These are phyloP conservation scores for Luehdorfia chinensis DNA, from an alignment of 1,140 invertebrate genomes.

Conservation along the genomic window DNA sequence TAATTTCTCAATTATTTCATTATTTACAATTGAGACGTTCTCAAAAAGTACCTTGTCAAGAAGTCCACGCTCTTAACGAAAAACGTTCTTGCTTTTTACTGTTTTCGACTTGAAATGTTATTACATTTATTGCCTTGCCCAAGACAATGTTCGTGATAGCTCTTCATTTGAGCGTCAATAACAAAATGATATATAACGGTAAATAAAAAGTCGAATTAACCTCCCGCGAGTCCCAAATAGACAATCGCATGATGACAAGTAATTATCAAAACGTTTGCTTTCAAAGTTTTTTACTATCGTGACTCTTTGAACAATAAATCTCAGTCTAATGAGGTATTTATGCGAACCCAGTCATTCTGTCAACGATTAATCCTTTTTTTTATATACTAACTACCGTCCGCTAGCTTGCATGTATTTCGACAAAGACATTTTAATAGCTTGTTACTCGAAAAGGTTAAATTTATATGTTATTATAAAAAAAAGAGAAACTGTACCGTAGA, in stretches of 20 bases:
- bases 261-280: conserved; percentile 68
- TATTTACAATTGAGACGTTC: no score
- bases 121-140: neutral
- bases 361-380: conserved; percentile 62
- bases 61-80: no score
- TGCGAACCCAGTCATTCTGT: conserved; percentile 53
- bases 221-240: conserved; percentile 53
- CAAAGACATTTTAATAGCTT: no score
- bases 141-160: conserved; percentile 46
- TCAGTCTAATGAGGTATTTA: conserved; percentile 73
- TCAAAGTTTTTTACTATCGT: conserved; percentile 65
- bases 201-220: conserved; percentile 69
- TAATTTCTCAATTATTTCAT: no score
- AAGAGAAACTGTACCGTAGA: no score
- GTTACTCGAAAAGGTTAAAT: no score
- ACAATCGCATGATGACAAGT: conserved; percentile 73
- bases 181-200: conserved; percentile 67
- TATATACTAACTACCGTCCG: conserved; percentile 11
- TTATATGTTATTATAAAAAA: no score
- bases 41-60: no score
- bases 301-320: conserved; percentile 70
- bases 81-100: no score
- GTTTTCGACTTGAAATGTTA: no score
- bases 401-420: no score
- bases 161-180: conserved; percentile 68